Percentiles rank a stretch among this genome's conserved stretches.
Conservation (phyloP, 2,888 invertebrate species). For the Protonemura montana region DNA sequence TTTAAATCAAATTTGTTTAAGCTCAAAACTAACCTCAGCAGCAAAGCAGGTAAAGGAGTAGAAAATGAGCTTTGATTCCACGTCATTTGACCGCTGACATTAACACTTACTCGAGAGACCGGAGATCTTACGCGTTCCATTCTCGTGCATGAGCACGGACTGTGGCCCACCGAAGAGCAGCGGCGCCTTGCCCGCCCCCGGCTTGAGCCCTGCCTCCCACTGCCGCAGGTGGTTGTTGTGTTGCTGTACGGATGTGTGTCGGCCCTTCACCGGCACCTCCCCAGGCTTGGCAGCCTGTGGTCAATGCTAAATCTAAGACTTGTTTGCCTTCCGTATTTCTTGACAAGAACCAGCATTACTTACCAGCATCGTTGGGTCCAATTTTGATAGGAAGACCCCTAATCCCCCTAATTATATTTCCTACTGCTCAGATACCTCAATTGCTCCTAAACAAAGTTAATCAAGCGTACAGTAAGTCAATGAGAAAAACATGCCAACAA, state of each 20-base stretch:
- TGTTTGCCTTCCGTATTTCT: not conserved
- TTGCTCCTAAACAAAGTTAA: too few relatives aligned
- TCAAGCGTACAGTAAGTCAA: too few relatives aligned
- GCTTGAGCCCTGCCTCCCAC: conserved; percentile 31
- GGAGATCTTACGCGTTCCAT: conserved; percentile 54
- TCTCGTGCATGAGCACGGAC: conserved; percentile 57
- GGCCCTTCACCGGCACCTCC: not conserved
- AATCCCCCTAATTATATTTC: too few relatives aligned
- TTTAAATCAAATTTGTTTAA: too few relatives aligned
- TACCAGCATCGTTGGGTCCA: too few relatives aligned
- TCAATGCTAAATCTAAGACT: not conserved
- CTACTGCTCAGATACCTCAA: too few relatives aligned
- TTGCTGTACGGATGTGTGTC: conserved; percentile 33
- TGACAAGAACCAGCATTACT: not conserved
- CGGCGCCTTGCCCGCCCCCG: not conserved
- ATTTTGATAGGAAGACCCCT: too few relatives aligned
- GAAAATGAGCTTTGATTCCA: too few relatives aligned
- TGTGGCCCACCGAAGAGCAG: conserved; percentile 47
- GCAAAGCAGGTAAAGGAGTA: too few relatives aligned
- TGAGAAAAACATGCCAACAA: too few relatives aligned
- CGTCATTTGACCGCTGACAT: too few relatives aligned
- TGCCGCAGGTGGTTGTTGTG: conserved; percentile 34
- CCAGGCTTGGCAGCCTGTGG: not conserved
- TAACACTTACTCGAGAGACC: not conserved
- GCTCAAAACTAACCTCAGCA: too few relatives aligned